A percentile compares a stretch with the other conserved stretches of the same genome.
phyloP scores from a whole-genome alignment of 92 coral and sea anemone genomes.

The Phenganax subtilis region DNA sequence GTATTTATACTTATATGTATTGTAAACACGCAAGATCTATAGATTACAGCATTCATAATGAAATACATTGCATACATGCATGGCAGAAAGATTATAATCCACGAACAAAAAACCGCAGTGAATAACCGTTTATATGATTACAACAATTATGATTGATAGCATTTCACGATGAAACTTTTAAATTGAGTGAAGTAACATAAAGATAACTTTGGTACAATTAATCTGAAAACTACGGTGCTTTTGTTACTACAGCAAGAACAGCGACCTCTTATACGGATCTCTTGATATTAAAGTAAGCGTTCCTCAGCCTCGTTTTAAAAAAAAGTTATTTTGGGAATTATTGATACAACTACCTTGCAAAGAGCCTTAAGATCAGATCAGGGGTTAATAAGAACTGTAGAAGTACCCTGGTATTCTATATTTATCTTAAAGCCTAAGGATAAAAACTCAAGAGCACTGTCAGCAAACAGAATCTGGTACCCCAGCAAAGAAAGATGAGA shows the following conservation, averaged over 20 bases:
- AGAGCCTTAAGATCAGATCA: not conserved
- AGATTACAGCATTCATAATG: too few species aligned
- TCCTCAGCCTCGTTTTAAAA: not conserved
- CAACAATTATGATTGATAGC: too few species aligned
- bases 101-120: too few species aligned
- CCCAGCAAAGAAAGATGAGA: conserved; percentile 49
- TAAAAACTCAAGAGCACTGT: conserved; percentile 31
- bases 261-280: not conserved
- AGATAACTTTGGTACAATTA: not conserved
- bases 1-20: not conserved
- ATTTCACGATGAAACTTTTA: too few species aligned
- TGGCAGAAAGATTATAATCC: too few species aligned
- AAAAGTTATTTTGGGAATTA: not conserved
- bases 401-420: not conserved
- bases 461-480: conserved; percentile 44
- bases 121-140: too few species aligned
- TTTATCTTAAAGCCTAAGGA: conserved; percentile 18
- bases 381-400: not conserved
- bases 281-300: not conserved
- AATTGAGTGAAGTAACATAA: not conserved
- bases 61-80: too few species aligned
- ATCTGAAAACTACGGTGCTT: not conserved
- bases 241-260: not conserved
- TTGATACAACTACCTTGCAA: not conserved
- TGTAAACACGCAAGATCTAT: not conserved